Evolutionary conservation across 2,888 invertebrate species (phyloP).

Genomic region (Cephonodes hylas): DNA sequence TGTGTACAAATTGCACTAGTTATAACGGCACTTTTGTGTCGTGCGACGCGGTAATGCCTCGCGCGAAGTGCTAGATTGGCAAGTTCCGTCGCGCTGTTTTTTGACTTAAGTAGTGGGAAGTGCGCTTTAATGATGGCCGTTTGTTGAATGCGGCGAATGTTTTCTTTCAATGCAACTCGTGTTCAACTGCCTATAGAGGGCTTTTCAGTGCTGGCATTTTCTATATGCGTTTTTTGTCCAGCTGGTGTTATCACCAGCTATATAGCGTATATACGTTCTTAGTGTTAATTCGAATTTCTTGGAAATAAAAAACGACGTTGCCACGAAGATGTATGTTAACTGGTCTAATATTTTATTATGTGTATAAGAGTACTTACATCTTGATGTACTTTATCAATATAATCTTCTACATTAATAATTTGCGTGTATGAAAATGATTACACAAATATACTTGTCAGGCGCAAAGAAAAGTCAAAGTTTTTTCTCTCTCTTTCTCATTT

Average conservation of each 20-base stretch:
- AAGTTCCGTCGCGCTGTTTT: constrained; percentile 7
- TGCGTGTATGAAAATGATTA: too few relatives aligned
- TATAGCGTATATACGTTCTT: too few relatives aligned
- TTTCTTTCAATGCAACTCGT: background rate
- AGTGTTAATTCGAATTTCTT: background rate
- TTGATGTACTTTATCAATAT: too few relatives aligned
- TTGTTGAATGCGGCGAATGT: background rate
- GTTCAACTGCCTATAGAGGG: background rate
- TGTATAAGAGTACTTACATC: too few relatives aligned
- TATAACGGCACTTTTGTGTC: constrained; percentile 5
- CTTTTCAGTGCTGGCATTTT: background rate
- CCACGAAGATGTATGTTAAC: too few relatives aligned
- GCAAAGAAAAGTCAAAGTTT: too few relatives aligned
- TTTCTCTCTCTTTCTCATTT: too few relatives aligned
- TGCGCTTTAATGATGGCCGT: background rate
- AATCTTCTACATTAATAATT: too few relatives aligned
- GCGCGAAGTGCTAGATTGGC: constrained; percentile 5
- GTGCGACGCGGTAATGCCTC: constrained; percentile 3
- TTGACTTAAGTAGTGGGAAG: constrained; percentile 3
- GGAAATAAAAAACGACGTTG: background rate
- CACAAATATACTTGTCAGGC: too few relatives aligned
- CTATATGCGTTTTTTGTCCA: background rate
- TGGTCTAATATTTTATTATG: too few relatives aligned
- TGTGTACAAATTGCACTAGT: constrained; percentile 15
- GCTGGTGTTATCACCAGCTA: too few relatives aligned